These are phyloP conservation scores for Amphiduros pacificus DNA, from an alignment of 2,888 invertebrate species.

Conservation along the genomic window DNA sequence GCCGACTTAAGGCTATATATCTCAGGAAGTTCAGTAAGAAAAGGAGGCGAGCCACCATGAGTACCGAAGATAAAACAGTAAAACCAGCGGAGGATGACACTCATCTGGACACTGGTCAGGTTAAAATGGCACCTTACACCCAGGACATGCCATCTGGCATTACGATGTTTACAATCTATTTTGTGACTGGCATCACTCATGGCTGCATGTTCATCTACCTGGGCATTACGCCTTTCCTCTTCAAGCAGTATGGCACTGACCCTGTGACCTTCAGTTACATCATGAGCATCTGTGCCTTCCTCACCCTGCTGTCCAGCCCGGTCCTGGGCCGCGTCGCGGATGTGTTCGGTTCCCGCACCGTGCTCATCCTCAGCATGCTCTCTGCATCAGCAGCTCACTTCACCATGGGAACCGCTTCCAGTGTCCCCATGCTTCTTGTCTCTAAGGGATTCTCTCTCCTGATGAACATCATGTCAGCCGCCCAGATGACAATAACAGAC, in stretches of 20 bases:
- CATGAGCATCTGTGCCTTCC: not conserved
- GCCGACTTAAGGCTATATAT: no score
- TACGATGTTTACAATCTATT: not conserved
- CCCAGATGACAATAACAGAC: conserved; percentile 6
- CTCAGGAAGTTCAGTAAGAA: no score
- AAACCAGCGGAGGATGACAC: no score
- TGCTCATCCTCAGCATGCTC: conserved; percentile 4
- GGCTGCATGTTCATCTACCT: conserved; percentile 10
- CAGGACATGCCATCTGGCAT: not conserved
- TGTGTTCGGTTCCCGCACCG: conserved; percentile 1
- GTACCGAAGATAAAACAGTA: no score
- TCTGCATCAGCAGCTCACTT: conserved; percentile 1
- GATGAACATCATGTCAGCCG: conserved; percentile 4
- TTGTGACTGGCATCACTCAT: conserved; percentile 1
- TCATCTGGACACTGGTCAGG: no score
- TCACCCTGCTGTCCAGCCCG: conserved; percentile 2
- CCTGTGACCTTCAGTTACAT: conserved; percentile 10
- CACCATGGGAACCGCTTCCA: not conserved
- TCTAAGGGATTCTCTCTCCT: not conserved
- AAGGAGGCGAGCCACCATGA: no score
- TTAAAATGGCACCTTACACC: no score
- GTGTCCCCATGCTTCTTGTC: not conserved
- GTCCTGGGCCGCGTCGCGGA: conserved; percentile 6
- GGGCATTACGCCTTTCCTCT: conserved; percentile 10
- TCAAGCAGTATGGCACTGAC: conserved; percentile 3